phyloP scores from a whole-genome alignment of 2,797 vertebrate species.

The Novumbra hubbsi region DNA sequence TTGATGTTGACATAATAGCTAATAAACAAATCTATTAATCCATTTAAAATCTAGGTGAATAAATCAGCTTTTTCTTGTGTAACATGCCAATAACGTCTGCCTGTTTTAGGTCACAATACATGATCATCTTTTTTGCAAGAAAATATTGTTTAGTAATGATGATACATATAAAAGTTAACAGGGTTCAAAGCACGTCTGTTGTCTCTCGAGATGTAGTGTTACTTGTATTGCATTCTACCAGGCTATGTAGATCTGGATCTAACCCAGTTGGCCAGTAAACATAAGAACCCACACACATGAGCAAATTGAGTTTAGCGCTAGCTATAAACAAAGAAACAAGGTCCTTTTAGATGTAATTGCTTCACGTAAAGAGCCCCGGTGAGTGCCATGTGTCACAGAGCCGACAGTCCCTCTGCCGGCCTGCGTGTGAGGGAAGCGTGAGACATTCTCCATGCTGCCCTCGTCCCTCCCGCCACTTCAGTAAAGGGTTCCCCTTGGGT shows the following conservation, averaged over 20 bases:
- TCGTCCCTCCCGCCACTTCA: constrained; percentile 51
- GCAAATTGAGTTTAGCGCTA: constrained; percentile 54
- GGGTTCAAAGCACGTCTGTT: background rate
- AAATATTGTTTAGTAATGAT: background rate
- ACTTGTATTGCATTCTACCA: background rate
- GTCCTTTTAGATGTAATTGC: constrained; percentile 60
- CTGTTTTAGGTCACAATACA: no score
- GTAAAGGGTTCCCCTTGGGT: constrained; percentile 60
- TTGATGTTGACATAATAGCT: no score
- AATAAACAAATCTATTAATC: no score
- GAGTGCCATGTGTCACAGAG: constrained; percentile 50
- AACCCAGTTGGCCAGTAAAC: constrained; percentile 9
- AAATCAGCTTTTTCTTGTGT: no score
- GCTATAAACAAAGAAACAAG: constrained; percentile 67
- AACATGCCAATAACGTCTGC: background rate
- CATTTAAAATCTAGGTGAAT: no score
- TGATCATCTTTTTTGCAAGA: background rate
- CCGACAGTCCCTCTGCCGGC: constrained; percentile 8
- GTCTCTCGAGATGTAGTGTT: background rate
- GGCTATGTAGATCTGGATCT: background rate
- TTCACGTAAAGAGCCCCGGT: constrained; percentile 47
- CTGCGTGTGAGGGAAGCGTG: constrained; percentile 45
- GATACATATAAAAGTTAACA: background rate
- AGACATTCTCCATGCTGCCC: constrained; percentile 48
- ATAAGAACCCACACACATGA: constrained; percentile 57